phyloP scores from a whole-genome alignment of 2,797 vertebrate genomes.

The Sphenodon punctatus region DNA sequence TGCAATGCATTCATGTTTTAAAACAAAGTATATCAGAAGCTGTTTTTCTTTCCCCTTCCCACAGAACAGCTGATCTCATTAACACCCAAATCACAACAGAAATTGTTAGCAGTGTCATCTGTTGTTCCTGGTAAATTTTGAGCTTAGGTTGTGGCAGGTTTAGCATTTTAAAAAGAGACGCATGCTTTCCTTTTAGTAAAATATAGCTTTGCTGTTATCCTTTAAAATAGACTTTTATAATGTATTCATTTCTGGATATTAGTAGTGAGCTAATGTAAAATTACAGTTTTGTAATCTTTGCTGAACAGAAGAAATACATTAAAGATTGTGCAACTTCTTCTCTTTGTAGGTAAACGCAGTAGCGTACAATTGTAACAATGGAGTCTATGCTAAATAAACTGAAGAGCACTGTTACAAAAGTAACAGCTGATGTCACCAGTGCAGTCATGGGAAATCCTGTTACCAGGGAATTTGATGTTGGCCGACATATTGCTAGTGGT shows the following conservation, averaged over 20 bases:
- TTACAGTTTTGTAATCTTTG: background rate
- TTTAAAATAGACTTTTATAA: background rate
- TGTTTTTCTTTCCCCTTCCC: background rate
- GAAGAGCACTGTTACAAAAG: conserved; percentile 97
- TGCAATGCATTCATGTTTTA: background rate
- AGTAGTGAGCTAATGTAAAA: background rate
- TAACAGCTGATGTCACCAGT: conserved; percentile 96
- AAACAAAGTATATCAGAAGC: background rate
- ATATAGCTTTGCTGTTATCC: background rate
- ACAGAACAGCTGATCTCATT: background rate
- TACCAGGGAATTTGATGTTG: conserved; percentile 96
- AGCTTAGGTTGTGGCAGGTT: background rate
- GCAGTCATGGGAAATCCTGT: conserved; percentile 99
- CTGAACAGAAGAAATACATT: background rate
- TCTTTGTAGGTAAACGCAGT: conserved; percentile 46
- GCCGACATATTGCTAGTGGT: conserved; percentile 94
- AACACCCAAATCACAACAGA: background rate
- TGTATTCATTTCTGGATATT: no score
- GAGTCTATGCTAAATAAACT: conserved; percentile 99
- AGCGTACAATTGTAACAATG: conserved; percentile 77
- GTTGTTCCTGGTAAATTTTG: background rate
- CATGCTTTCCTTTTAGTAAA: background rate
- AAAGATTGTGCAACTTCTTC: background rate
- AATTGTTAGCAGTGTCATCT: background rate
- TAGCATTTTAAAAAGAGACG: background rate